Evolutionary conservation across 2,888 invertebrate genomes (phyloP).

Genomic region (Apantesis nais): DNA sequence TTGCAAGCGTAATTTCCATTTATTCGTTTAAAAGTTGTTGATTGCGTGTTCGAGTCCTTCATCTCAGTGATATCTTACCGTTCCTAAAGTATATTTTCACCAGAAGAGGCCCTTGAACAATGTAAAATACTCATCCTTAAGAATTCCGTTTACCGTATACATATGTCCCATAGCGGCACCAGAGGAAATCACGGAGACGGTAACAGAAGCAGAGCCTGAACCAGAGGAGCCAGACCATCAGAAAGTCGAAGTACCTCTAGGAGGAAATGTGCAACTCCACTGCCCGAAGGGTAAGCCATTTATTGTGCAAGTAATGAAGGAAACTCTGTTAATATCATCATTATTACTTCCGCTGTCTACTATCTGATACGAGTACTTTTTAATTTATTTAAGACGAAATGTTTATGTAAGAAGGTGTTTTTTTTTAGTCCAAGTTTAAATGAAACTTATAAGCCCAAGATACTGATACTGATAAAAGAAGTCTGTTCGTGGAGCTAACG

Average conservation of each 20-base stretch:
- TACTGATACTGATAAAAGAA: too few species aligned
- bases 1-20: neutral
- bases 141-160: neutral
- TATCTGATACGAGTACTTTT: neutral
- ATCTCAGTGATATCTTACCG: too few species aligned
- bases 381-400: neutral
- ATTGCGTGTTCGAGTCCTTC: neutral
- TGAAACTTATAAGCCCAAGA: too few species aligned
- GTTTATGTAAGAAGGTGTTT: neutral
- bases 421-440: neutral
- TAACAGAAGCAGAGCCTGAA: slow-evolving; percentile 56
- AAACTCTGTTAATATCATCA: neutral
- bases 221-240: slow-evolving; percentile 77
- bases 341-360: neutral
- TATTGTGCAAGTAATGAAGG: neutral
- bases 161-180: slow-evolving; percentile 48
- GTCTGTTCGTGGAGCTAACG: too few species aligned
- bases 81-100: too few species aligned
- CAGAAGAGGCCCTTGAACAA: too few species aligned
- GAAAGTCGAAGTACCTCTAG: slow-evolving; percentile 93
- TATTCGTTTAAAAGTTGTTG: neutral
- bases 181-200: slow-evolving; percentile 62
- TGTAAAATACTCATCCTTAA: neutral
- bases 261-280: slow-evolving; percentile 94
- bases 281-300: slow-evolving; percentile 89